Evolutionary conservation across 2,113 vertebrate species (phyloP).

Genomic region (Channa argus): DNA sequence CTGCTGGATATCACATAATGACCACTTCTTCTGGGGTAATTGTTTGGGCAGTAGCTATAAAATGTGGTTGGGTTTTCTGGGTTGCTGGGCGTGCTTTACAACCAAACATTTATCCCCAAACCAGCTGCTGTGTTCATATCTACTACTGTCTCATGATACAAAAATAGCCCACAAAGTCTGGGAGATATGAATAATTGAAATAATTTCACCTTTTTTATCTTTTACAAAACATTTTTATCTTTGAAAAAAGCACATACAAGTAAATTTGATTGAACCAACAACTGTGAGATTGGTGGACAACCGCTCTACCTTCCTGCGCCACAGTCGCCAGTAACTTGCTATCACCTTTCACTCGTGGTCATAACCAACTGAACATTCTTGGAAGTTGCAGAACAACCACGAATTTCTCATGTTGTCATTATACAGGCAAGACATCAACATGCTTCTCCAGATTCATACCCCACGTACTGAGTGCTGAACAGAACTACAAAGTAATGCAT

Average conservation of each 20-base stretch:
- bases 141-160: slow-evolving; percentile 24
- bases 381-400: too few species aligned
- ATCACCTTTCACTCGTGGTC: too few species aligned
- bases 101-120: slow-evolving; percentile 63
- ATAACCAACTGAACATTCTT: too few species aligned
- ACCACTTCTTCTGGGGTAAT: slow-evolving; percentile 56
- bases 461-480: slow-evolving; percentile 12
- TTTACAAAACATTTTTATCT: background rate
- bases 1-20: slow-evolving; percentile 74
- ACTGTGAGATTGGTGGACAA: too few species aligned
- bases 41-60: slow-evolving; percentile 58
- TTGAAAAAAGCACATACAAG: background rate
- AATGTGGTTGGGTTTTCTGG: slow-evolving; percentile 41
- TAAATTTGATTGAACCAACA: too few species aligned
- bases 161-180: slow-evolving; percentile 15
- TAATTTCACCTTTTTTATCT: too few species aligned
- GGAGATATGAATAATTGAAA: slow-evolving; percentile 19
- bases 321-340: too few species aligned
- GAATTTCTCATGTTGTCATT: too few species aligned
- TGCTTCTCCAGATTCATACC: slow-evolving; percentile 8
- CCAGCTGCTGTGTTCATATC: slow-evolving; percentile 51
- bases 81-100: slow-evolving; percentile 71
- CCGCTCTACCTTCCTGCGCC: too few species aligned
- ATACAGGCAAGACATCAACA: background rate
- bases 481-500: slow-evolving; percentile 50